Percentiles rank a stretch among this genome's conserved stretches.
Conservation (phyloP, 2,888 invertebrate genomes). For the Tiphia femorata region DNA sequence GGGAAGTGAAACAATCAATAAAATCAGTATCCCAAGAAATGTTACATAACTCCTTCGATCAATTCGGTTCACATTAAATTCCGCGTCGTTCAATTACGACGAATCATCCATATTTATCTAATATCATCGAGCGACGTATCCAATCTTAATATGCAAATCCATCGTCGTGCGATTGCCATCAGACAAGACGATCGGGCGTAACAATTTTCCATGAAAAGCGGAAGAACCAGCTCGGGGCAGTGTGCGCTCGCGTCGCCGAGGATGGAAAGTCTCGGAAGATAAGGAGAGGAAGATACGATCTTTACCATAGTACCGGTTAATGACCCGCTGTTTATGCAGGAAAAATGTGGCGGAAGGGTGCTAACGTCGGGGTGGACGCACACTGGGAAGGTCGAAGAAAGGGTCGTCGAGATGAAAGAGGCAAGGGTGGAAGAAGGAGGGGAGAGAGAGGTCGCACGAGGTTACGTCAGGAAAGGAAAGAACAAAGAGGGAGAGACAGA, state of each 20-base stretch:
- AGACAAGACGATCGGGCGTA: too few species aligned
- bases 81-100: too few species aligned
- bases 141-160: too few species aligned
- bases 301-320: conserved; percentile 53
- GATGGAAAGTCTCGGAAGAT: conserved; percentile 28
- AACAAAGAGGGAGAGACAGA: conserved; percentile 2
- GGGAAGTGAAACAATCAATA: too few species aligned
- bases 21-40: too few species aligned
- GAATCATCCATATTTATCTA: too few species aligned
- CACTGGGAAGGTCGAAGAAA: neutral
- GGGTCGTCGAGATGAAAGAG: conserved; percentile 16
- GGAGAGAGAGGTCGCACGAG: conserved; percentile 1
- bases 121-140: too few species aligned
- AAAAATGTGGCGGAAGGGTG: conserved; percentile 47
- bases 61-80: too few species aligned
- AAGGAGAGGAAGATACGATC: conserved; percentile 51
- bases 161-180: too few species aligned
- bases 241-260: conserved; percentile 9
- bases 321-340: conserved; percentile 61
- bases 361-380: too few species aligned
- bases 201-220: conserved; percentile 17
- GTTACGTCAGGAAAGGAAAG: conserved; percentile 6
- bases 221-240: conserved; percentile 21
- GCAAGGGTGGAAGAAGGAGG: neutral
- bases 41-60: too few species aligned